Conservation (phyloP, 2,113 vertebrate species). For the Antennarius striatus region DNA sequence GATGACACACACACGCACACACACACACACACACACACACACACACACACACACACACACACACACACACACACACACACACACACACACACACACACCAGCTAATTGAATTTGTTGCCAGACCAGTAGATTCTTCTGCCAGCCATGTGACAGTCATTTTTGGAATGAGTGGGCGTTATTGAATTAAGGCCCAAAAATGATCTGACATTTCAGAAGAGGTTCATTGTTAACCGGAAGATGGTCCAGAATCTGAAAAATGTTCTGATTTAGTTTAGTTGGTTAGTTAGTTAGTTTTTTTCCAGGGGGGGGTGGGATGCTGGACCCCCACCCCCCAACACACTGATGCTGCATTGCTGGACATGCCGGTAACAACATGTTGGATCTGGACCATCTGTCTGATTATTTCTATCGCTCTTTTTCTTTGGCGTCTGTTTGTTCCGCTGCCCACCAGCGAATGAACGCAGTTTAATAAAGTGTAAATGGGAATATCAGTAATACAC, state of each 20-base stretch:
- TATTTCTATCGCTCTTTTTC: not conserved
- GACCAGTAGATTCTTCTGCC: constrained; percentile 9
- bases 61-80: not conserved
- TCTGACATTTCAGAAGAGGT: constrained; percentile 6
- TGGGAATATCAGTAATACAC: too few relatives aligned
- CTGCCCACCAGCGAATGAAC: not conserved
- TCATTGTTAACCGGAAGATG: constrained; percentile 30
- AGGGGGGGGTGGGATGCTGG: too few relatives aligned
- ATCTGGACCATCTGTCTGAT: not conserved
- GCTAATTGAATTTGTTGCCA: constrained; percentile 49
- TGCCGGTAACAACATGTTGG: too few relatives aligned
- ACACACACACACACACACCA: constrained; percentile 9
- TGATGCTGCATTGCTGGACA: too few relatives aligned
- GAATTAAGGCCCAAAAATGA: constrained; percentile 31
- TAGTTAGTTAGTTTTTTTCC: too few relatives aligned
- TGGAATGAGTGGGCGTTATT: constrained; percentile 29
- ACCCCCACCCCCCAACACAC: too few relatives aligned
- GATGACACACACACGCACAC: too few relatives aligned
- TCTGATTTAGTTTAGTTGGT: too few relatives aligned
- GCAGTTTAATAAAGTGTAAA: not conserved
- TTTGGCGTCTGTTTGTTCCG: not conserved
- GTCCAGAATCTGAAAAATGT: constrained; percentile 2
- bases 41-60: not conserved
- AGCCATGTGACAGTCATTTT: constrained; percentile 54
- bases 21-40: constrained; percentile 15